Evolutionary conservation across 1,140 invertebrate species (phyloP).

Genomic region (Caenorhabditis briggsae): DNA sequence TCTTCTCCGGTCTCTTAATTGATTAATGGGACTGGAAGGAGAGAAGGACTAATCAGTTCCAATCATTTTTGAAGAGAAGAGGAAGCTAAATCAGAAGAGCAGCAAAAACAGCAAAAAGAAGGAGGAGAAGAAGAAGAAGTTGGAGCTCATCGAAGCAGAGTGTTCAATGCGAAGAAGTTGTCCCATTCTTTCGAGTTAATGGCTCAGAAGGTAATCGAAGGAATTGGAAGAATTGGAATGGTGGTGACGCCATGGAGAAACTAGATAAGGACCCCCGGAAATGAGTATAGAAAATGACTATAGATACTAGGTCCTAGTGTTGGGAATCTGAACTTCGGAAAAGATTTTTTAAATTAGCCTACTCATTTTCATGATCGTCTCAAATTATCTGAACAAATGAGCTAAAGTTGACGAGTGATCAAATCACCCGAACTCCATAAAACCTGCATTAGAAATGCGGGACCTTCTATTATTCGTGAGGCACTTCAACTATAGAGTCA

Average conservation of each 20-base stretch:
- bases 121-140: background rate
- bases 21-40: slow-evolving; percentile 14
- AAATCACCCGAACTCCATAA: too few relatives aligned
- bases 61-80: slow-evolving; percentile 29
- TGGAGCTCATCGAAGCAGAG: slow-evolving; percentile 9
- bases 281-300: background rate
- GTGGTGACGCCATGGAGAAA: slow-evolving; percentile 32
- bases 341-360: too few relatives aligned
- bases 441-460: too few relatives aligned
- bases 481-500: too few relatives aligned
- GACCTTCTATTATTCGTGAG: too few relatives aligned
- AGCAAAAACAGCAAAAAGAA: background rate
- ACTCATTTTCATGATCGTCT: too few relatives aligned
- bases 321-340: too few relatives aligned
- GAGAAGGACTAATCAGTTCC: slow-evolving; percentile 29
- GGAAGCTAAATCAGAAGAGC: slow-evolving; percentile 45
- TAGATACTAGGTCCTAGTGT: too few relatives aligned
- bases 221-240: slow-evolving; percentile 15
- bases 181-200: slow-evolving; percentile 47
- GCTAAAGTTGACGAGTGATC: too few relatives aligned
- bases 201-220: slow-evolving; percentile 52
- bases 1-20: slow-evolving; percentile 47
- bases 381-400: too few relatives aligned
- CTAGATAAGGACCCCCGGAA: background rate
- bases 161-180: slow-evolving; percentile 12